Percentiles rank a stretch among this genome's conserved stretches.
phyloP scores from a whole-genome alignment of 2,888 invertebrate species.

The Electrophaes corylata region DNA sequence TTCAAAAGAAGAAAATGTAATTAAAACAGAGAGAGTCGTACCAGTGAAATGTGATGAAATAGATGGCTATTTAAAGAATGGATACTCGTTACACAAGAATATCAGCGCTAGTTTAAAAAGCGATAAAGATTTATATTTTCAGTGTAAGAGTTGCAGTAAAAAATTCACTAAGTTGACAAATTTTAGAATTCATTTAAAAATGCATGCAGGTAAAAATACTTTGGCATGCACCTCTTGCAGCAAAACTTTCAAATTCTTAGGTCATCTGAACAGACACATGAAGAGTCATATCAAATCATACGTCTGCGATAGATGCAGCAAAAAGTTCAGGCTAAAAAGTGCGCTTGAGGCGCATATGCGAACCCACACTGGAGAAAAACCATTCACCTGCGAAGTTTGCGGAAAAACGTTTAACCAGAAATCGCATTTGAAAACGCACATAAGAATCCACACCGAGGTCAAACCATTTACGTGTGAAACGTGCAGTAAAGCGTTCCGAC shows the following conservation, averaged over 20 bases:
- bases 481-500: conserved; percentile 6
- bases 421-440: conserved; percentile 6
- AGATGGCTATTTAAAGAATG: neutral
- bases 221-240: conserved; percentile 1
- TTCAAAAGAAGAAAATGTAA: neutral
- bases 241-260: conserved; percentile 5
- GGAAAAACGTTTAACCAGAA: conserved; percentile 8
- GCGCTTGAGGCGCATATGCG: conserved; percentile 10
- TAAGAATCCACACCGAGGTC: neutral
- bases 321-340: conserved; percentile 10
- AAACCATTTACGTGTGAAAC: conserved; percentile 2
- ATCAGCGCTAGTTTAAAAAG: neutral
- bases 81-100: neutral
- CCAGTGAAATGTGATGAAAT: neutral
- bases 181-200: conserved; percentile 1
- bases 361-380: conserved; percentile 16
- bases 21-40: neutral
- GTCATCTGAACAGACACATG: conserved; percentile 4
- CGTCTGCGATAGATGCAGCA: conserved; percentile 12
- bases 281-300: conserved; percentile 3
- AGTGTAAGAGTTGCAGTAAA: neutral
- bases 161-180: neutral
- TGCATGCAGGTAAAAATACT: neutral
- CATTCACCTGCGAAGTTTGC: conserved; percentile 8
- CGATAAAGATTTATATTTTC: neutral